Evolutionary conservation across 2,113 vertebrate species (phyloP).

Genomic region (Nyctereutes procyonoides): DNA sequence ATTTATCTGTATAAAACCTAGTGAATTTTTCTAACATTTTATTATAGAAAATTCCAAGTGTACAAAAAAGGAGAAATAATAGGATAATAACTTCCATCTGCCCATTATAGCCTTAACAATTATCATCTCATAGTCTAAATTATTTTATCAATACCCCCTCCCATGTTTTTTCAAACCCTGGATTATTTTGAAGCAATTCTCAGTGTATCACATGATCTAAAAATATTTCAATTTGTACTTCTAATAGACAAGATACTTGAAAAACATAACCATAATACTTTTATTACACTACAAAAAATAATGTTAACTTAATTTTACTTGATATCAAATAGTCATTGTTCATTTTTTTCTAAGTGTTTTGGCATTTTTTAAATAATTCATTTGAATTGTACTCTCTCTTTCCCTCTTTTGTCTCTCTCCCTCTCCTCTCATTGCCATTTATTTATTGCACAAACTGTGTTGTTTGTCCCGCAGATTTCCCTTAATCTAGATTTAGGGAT

Average conservation of each 20-base stretch:
- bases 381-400: neutral
- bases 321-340: neutral
- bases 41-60: neutral
- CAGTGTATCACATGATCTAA: neutral
- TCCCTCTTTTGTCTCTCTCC: neutral
- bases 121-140: neutral
- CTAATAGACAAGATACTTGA: neutral
- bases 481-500: neutral
- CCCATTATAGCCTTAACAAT: neutral
- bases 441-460: neutral
- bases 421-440: neutral
- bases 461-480: neutral
- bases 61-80: neutral
- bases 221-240: neutral
- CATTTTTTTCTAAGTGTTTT: neutral
- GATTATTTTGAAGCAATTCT: neutral
- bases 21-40: neutral
- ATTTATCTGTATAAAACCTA: neutral
- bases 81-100: neutral
- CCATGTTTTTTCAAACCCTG: neutral
- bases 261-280: neutral
- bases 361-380: neutral
- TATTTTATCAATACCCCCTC: neutral
- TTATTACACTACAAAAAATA: neutral
- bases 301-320: conserved; percentile 20